Evolutionary conservation across 92 coral and sea anemone genomes (phyloP).

Genomic region (Scolanthus callimorphus): DNA sequence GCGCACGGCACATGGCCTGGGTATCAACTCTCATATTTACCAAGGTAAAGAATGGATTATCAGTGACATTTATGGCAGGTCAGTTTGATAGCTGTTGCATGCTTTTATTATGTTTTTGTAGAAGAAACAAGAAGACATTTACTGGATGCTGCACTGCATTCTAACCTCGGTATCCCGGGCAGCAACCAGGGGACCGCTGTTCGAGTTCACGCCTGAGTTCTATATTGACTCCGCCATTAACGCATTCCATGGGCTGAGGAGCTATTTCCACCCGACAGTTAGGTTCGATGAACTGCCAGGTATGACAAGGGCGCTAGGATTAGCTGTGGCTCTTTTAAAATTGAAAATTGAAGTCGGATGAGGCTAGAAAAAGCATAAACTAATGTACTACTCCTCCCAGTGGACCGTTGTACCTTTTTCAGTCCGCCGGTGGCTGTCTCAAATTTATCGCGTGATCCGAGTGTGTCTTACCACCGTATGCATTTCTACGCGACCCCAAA

Average conservation of each 20-base stretch:
- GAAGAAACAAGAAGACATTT: constrained; percentile 85
- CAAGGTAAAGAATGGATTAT: constrained; percentile 58
- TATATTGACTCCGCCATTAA: constrained; percentile 89
- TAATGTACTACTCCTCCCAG: too few species aligned
- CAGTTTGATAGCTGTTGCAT: neutral
- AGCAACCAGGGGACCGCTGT: constrained; percentile 44
- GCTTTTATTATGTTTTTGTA: too few species aligned
- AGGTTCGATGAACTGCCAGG: constrained; percentile 81
- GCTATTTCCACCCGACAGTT: constrained; percentile 81
- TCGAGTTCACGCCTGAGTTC: constrained; percentile 92
- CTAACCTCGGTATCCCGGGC: constrained; percentile 73
- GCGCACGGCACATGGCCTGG: constrained; percentile 99
- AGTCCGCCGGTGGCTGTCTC: too few species aligned
- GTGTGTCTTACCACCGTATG: too few species aligned
- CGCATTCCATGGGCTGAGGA: constrained; percentile 85
- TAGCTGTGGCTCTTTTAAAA: too few species aligned
- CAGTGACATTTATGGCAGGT: too few species aligned
- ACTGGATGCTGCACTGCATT: constrained; percentile 87
- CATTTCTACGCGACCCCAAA: too few species aligned
- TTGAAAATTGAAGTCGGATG: too few species aligned
- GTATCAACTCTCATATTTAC: constrained; percentile 88
- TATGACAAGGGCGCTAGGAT: too few species aligned
- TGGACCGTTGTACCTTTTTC: too few species aligned
- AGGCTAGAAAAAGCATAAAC: too few species aligned
- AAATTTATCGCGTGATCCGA: too few species aligned